Percentiles rank a stretch among this genome's conserved stretches.
Conservation (phyloP, 2,113 vertebrate genomes). For the Platanista minor region DNA sequence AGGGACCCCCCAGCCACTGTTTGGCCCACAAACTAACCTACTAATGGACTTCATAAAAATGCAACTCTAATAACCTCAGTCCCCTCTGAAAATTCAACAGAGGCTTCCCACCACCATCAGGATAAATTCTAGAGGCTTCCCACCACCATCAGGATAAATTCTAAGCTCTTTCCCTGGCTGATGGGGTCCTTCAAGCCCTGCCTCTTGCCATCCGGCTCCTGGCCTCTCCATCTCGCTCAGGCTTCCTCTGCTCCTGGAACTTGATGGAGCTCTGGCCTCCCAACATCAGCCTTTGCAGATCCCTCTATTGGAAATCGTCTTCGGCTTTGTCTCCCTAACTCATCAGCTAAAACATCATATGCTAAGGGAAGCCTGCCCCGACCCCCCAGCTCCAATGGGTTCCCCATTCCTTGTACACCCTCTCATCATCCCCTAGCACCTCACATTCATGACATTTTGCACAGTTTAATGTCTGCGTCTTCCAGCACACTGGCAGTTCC, state of each 20-base stretch:
- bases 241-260: not conserved
- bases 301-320: not conserved
- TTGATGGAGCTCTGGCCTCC: not conserved
- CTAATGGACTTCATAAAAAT: not conserved
- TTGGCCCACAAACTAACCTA: not conserved
- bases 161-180: not conserved
- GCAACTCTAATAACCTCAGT: not conserved
- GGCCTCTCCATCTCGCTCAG: not conserved
- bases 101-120: not conserved
- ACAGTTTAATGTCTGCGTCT: not conserved
- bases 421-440: fast-evolving
- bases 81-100: not conserved
- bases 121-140: not conserved
- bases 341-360: not conserved
- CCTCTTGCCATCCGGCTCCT: not conserved
- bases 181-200: not conserved
- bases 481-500: not conserved
- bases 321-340: not conserved
- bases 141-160: not conserved
- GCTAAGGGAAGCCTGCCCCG: not conserved
- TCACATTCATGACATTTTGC: not conserved
- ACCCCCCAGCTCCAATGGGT: not conserved
- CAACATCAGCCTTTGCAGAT: not conserved
- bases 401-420: fast-evolving
- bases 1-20: not conserved